Percentiles rank a stretch among this genome's conserved stretches.
phyloP scores from a whole-genome alignment of 2,113 vertebrate species.

The Taxidea taxus region DNA sequence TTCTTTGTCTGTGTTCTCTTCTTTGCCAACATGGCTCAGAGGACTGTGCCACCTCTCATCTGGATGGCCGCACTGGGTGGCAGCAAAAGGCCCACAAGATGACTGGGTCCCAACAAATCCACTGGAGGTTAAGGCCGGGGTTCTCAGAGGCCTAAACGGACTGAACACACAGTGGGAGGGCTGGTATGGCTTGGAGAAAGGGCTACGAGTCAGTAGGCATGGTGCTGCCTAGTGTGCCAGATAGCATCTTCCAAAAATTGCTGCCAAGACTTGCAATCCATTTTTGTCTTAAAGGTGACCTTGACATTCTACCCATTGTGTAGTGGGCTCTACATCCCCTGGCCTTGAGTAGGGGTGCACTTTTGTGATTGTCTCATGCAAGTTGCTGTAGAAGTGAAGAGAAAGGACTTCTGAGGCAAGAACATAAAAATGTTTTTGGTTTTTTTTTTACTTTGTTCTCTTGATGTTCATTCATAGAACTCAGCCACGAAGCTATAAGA shows the following conservation, averaged over 20 bases:
- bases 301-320: neutral
- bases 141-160: neutral
- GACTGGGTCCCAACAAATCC: neutral
- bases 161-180: neutral
- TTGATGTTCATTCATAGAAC: neutral
- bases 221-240: neutral
- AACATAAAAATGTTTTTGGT: neutral
- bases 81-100: neutral
- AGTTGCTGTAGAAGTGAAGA: neutral
- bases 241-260: neutral
- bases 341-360: neutral
- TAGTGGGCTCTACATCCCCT: neutral
- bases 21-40: neutral
- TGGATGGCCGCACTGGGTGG: neutral
- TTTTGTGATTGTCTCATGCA: neutral
- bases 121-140: neutral
- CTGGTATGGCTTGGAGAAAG: no score
- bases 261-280: neutral
- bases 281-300: neutral
- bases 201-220: neutral
- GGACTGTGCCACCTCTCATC: neutral
- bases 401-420: neutral
- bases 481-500: neutral
- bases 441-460: neutral
- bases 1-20: neutral